Percentiles rank a stretch among this genome's conserved stretches.
Conservation (phyloP, 2,797 vertebrate genomes). For the Geotrypetes seraphini region DNA sequence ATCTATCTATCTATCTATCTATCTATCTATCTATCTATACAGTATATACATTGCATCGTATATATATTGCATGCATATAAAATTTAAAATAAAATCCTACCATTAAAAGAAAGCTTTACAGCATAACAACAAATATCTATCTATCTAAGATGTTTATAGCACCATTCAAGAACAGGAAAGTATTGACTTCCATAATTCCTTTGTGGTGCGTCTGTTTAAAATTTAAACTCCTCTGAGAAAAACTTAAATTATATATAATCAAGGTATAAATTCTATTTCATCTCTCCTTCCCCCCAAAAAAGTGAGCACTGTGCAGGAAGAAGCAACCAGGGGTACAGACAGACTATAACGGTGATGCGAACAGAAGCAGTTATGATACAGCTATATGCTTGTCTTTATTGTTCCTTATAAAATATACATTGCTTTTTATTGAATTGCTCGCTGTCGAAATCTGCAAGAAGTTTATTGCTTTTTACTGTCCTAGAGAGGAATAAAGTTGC, state of each 20-base stretch:
- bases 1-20: too few relatives aligned
- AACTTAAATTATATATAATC: conserved; percentile 22
- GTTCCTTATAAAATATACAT: conserved; percentile 79
- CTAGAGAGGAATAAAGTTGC: conserved; percentile 59
- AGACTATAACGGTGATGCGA: conserved; percentile 8
- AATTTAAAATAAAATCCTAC: conserved; percentile 24
- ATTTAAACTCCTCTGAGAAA: conserved; percentile 41
- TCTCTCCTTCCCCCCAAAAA: conserved; percentile 13
- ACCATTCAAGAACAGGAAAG: conserved; percentile 45
- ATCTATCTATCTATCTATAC: too few relatives aligned
- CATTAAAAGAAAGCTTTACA: conserved; percentile 42
- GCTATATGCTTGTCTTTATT: conserved; percentile 55
- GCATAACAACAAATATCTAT: conserved; percentile 41
- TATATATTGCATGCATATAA: conserved; percentile 33
- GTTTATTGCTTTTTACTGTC: conserved; percentile 74
- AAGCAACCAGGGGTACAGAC: conserved; percentile 14
- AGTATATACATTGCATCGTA: too few relatives aligned
- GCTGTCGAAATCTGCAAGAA: conserved; percentile 68
- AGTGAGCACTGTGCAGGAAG: not conserved
- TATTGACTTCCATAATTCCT: conserved; percentile 46
- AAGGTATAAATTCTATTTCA: conserved; percentile 15
- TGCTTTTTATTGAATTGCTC: conserved; percentile 68
- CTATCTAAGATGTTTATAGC: conserved; percentile 45
- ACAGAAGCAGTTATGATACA: conserved; percentile 35
- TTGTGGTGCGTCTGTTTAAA: too few relatives aligned